phyloP scores from a whole-genome alignment of 2,797 vertebrate species.

The Girardinus metallicus region DNA sequence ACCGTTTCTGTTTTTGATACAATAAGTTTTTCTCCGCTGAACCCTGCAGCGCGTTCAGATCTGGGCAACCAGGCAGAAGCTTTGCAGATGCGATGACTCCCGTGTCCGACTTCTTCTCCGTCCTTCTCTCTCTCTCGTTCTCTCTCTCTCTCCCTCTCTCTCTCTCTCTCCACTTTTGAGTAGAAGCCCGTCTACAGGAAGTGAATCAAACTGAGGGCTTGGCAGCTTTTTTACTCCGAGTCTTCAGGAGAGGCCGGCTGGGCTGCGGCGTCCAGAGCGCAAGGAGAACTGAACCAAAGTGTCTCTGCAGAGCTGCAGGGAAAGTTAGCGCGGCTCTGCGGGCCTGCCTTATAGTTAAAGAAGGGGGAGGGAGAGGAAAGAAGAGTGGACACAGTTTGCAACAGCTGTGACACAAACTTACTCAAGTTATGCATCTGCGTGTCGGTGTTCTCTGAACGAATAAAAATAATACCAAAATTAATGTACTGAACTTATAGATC shows the following conservation, averaged over 20 bases:
- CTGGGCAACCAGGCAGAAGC: constrained; percentile 18
- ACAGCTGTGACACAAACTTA: constrained; percentile 58
- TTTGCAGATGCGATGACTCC: constrained; percentile 39
- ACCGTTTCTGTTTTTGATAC: constrained; percentile 13
- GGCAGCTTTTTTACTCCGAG: constrained; percentile 67
- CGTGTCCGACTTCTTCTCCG: constrained; percentile 61
- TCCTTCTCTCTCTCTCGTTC: not conserved
- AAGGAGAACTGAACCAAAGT: constrained; percentile 26
- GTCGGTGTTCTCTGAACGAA: constrained; percentile 23
- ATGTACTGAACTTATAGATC: not conserved
- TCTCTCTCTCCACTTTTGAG: constrained; percentile 64
- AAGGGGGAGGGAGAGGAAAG: constrained; percentile 62
- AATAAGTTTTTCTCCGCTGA: too few species aligned
- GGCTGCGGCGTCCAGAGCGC: constrained; percentile 38
- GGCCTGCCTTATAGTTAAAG: constrained; percentile 61
- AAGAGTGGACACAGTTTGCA: constrained; percentile 68
- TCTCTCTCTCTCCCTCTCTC: not conserved
- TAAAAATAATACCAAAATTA: not conserved
- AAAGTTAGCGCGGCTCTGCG: constrained; percentile 64
- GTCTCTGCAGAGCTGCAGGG: constrained; percentile 59
- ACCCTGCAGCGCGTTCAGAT: constrained; percentile 13
- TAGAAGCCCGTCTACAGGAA: constrained; percentile 80
- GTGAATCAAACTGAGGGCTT: constrained; percentile 76
- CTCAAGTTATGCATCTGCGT: constrained; percentile 38
- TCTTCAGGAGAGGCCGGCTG: constrained; percentile 38